These are phyloP conservation scores for Illadopsis cleaveri DNA, from an alignment of 2,113 vertebrate species.

Conservation along the genomic window DNA sequence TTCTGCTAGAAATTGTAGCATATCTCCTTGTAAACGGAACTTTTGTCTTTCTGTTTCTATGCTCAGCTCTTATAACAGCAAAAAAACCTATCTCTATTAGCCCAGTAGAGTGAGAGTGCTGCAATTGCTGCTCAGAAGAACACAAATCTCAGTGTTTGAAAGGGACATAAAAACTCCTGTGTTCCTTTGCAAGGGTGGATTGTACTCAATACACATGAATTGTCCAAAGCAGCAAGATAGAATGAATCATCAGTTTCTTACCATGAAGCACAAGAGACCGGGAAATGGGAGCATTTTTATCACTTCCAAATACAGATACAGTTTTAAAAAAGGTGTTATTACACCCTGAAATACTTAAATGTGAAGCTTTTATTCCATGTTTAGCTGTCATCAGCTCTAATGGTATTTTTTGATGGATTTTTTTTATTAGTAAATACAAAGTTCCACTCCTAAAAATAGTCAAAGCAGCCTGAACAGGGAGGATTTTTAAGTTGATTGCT, in stretches of 20 bases:
- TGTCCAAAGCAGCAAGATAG: background rate
- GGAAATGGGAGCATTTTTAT: background rate
- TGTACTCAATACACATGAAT: background rate
- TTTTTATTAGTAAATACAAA: background rate
- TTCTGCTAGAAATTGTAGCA: background rate
- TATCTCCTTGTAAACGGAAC: background rate
- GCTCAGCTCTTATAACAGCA: background rate
- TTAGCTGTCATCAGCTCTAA: background rate
- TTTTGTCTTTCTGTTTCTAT: background rate
- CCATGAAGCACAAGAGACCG: background rate
- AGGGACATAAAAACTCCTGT: background rate
- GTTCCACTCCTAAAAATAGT: background rate
- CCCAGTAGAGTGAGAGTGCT: background rate
- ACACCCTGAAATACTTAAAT: background rate
- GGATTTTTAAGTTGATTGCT: background rate
- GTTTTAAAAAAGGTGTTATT: background rate
- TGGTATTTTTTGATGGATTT: background rate
- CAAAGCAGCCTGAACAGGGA: background rate
- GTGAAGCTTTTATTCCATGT: background rate
- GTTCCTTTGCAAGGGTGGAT: background rate
- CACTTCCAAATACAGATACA: background rate
- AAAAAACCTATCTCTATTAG: background rate
- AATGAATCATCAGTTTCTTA: background rate
- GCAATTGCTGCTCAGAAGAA: background rate
- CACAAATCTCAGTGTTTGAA: background rate